Evolutionary conservation across 2,888 invertebrate genomes (phyloP).

Genomic region (Thumatha senex): DNA sequence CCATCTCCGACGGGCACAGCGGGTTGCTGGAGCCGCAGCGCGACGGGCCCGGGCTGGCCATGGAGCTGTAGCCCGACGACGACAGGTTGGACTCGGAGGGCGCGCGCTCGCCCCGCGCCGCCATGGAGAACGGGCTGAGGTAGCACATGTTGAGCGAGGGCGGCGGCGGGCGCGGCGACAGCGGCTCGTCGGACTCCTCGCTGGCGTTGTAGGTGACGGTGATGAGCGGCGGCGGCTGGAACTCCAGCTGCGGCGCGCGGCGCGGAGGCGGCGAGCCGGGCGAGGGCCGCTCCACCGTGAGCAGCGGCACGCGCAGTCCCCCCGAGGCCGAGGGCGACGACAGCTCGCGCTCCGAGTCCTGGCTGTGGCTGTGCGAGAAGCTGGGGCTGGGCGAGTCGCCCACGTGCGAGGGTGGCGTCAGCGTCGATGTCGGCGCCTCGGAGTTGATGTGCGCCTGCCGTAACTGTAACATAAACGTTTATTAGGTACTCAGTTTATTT

Average conservation of each 20-base stretch:
- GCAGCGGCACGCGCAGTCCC: slow-evolving; percentile 84
- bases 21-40: slow-evolving; percentile 92
- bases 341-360: slow-evolving; percentile 72
- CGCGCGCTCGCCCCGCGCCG: slow-evolving; percentile 87
- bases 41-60: slow-evolving; percentile 93
- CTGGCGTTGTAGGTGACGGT: slow-evolving; percentile 90
- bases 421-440: slow-evolving; percentile 51
- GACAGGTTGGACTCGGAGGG: slow-evolving; percentile 93
- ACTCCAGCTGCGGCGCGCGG: slow-evolving; percentile 86
- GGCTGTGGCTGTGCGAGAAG: slow-evolving; percentile 73
- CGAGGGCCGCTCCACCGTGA: slow-evolving; percentile 87
- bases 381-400: slow-evolving; percentile 78
- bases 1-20: slow-evolving; percentile 89
- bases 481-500: no score
- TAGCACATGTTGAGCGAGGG: slow-evolving; percentile 87
- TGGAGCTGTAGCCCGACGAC: slow-evolving; percentile 93
- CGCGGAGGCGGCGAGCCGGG: slow-evolving; percentile 85
- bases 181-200: slow-evolving; percentile 90
- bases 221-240: slow-evolving; percentile 86
- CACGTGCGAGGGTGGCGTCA: slow-evolving; percentile 73
- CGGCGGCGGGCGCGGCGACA: slow-evolving; percentile 85
- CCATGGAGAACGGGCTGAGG: slow-evolving; percentile 90
- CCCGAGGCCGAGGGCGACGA: slow-evolving; percentile 76
- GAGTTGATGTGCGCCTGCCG: slow-evolving; percentile 74
- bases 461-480: slow-evolving; percentile 69